Percentiles rank a stretch among this genome's conserved stretches.
Conservation (phyloP, 1,140 invertebrate genomes). For the Whitmania pigra region DNA sequence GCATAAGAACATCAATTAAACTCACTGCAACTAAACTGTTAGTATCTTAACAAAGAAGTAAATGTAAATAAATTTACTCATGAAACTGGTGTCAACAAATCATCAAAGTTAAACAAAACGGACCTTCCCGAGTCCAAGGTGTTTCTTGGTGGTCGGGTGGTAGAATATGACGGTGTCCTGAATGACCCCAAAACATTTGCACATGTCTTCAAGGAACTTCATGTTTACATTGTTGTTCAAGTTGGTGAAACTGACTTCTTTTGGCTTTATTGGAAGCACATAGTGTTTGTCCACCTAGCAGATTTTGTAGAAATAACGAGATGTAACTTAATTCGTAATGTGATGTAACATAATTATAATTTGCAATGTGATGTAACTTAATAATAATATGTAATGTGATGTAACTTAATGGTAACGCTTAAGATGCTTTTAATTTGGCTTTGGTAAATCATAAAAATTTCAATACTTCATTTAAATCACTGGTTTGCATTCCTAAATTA, state of each 20-base stretch:
- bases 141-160: constrained; percentile 79
- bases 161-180: constrained; percentile 75
- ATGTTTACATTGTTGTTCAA: constrained; percentile 93
- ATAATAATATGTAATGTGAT: constrained; percentile 2
- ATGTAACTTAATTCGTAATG: background rate
- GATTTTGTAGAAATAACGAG: constrained; percentile 22
- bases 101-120: background rate
- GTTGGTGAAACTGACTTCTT: constrained; percentile 88
- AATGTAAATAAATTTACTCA: background rate
- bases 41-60: background rate
- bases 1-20: background rate
- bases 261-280: constrained; percentile 72
- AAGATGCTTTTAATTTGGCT: background rate
- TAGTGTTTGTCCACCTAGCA: constrained; percentile 80
- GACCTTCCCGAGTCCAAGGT: constrained; percentile 66
- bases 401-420: background rate
- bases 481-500: background rate
- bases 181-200: constrained; percentile 55
- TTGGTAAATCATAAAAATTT: background rate
- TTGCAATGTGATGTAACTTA: background rate
- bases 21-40: background rate
- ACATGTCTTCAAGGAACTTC: constrained; percentile 73
- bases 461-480: background rate
- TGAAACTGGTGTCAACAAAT: background rate
- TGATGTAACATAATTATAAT: background rate